A percentile compares a stretch with the other conserved stretches of the same genome.
Evolutionary conservation across 2,113 vertebrate species (phyloP).

Genomic region (Festucalex cinctus): DNA sequence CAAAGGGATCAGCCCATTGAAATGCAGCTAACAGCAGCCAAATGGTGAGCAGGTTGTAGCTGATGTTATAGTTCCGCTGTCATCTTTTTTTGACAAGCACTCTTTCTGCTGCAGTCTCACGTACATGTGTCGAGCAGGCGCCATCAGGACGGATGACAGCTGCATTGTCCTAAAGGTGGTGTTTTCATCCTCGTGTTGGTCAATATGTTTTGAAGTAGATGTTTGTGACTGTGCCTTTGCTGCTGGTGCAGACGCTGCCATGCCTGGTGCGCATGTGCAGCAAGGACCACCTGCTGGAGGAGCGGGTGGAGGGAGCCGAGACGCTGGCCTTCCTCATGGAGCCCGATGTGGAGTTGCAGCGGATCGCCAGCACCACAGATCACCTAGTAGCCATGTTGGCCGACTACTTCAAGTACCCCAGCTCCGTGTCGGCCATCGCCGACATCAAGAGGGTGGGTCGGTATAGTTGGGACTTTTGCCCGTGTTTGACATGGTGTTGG

Average conservation of each 20-base stretch:
- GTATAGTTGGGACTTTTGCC: not conserved
- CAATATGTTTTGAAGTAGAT: not conserved
- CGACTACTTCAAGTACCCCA: constrained; percentile 99
- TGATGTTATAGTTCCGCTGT: not conserved
- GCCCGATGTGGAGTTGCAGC: constrained; percentile 94
- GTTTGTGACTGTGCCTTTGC: not conserved
- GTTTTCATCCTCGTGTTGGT: not conserved
- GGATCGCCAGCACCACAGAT: constrained; percentile 94
- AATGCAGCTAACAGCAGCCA: constrained; percentile 98
- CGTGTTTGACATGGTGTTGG: not conserved
- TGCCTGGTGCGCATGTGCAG: constrained; percentile 98
- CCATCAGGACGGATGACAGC: constrained; percentile 88
- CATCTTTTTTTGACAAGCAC: constrained; percentile 2
- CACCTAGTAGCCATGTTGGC: constrained; percentile 96
- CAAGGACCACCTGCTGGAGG: constrained; percentile 93
- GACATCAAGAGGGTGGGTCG: constrained; percentile 94
- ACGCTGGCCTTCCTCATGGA: constrained; percentile 96
- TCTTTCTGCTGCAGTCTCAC: constrained; percentile 81
- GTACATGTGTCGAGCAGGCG: constrained; percentile 97
- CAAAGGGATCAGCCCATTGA: constrained; percentile 97
- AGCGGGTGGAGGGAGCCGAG: constrained; percentile 95
- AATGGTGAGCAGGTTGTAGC: constrained; percentile 83
- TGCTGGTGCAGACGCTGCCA: constrained; percentile 82
- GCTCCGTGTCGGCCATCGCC: constrained; percentile 95
- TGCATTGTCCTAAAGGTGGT: constrained; percentile 92